Base-by-base conservation (phyloP, 1,140 invertebrate species). In the Saccostrea cuccullata region DNA sequence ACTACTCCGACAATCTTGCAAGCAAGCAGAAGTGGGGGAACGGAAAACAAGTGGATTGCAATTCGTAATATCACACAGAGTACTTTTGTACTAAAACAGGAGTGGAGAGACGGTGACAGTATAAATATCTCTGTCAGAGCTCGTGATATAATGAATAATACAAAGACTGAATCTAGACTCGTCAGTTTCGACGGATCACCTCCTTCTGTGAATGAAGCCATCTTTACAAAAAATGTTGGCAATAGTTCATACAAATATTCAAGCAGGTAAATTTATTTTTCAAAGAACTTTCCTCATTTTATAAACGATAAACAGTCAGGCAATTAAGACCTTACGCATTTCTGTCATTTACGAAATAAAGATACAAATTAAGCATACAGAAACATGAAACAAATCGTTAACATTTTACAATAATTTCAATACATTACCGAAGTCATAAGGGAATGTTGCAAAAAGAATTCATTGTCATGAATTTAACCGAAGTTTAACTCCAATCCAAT, bases 11-110 rank as follows among this genome's bases (percentile, higher is more conserved):
- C 30, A 36, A 36, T 36, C 30, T 36, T 36, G 30, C 30, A 36
- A 36, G 30, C 30, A 36, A 36, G 30, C 2, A 77, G 36, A 26
- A 15, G 26, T 77, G 15, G 26, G 11, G 15, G 30, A 23, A 30
- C 17, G 30, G 70, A 77, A 77, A 77, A 77, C 70, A 26, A 77
- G 30, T 77, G 70, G 70, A 77, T 77, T 30, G 26, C 11, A 17
- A 77, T 77, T 17, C 11, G 12, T 15, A 77, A 77, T 17, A 77
- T 77, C 70, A 30, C 26, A 4, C 26, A 36, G 13, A 26, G 26
- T 77, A 36, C 8, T 13, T 36, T 36, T 30, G 30, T 12, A 12
- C 12, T 77, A 36, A 4, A 30, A 36, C 70, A 77, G 11, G 26
- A 77, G 0, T 77, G 70, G 70, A 36, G 30, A 12, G 70, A 77